Conservation (phyloP, 2,797 vertebrate species). For the Megaceryle alcyon region DNA sequence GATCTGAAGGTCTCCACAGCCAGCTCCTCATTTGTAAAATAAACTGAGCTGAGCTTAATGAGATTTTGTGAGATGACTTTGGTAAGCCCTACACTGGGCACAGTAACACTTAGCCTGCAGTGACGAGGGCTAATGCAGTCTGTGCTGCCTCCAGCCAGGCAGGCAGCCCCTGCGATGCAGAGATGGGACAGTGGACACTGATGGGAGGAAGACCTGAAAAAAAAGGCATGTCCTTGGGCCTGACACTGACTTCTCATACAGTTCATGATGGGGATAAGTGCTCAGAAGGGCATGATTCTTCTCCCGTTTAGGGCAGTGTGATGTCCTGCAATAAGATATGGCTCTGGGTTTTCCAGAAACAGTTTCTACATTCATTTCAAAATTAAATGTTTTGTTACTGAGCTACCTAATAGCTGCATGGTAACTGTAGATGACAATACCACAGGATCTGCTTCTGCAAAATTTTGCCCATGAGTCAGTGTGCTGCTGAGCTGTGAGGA, state of each 20-base stretch:
- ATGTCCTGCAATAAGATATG: neutral
- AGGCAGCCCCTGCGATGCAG: rapidly evolving
- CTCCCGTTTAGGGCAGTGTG: neutral
- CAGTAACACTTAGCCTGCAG: neutral
- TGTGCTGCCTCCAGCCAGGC: neutral
- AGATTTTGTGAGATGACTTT: neutral
- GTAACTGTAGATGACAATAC: neutral
- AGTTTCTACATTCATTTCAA: neutral
- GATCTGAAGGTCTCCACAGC: neutral
- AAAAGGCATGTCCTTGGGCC: neutral
- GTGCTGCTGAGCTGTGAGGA: neutral
- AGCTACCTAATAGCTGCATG: neutral
- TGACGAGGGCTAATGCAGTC: neutral
- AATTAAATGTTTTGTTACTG: neutral
- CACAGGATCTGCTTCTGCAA: neutral
- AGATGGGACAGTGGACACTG: neutral
- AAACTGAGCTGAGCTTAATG: conserved; percentile 6
- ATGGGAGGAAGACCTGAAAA: neutral
- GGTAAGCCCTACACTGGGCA: neutral
- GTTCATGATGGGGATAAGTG: neutral
- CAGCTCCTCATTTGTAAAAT: conserved; percentile 24
- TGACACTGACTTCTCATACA: neutral
- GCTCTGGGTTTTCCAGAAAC: neutral
- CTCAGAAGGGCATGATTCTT: neutral
- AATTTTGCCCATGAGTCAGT: neutral